Percentiles rank a stretch among this genome's conserved stretches.
Evolutionary conservation across 2,797 vertebrate genomes (phyloP).

Genomic region (Siniperca undulata): DNA sequence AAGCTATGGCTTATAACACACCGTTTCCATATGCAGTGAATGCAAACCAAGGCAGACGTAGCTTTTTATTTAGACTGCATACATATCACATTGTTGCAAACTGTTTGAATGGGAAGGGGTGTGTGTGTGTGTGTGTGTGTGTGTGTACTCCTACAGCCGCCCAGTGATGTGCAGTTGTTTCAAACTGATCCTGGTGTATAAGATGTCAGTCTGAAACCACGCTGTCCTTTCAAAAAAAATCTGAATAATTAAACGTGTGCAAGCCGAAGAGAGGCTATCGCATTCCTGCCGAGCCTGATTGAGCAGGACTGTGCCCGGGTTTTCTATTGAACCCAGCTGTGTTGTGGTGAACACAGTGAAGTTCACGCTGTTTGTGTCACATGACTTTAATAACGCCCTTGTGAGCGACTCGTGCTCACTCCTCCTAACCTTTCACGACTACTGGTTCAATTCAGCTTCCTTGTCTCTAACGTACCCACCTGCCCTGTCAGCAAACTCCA

Average conservation of each 20-base stretch:
- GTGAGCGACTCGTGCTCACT: constrained; percentile 79
- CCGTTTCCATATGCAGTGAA: not conserved
- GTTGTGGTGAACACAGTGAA: constrained; percentile 1
- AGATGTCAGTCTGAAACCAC: constrained; percentile 31
- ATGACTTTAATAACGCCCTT: constrained; percentile 76
- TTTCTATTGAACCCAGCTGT: constrained; percentile 45
- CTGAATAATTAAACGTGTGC: constrained; percentile 62
- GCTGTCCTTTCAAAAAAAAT: constrained; percentile 26
- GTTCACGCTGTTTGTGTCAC: constrained; percentile 75
- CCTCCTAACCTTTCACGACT: not conserved
- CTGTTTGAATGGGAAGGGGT: constrained; percentile 33
- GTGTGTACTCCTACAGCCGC: constrained; percentile 17
- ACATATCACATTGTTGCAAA: not conserved
- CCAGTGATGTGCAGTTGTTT: constrained; percentile 11
- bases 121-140: constrained; percentile 22
- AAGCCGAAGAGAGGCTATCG: constrained; percentile 53
- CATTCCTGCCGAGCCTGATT: constrained; percentile 20
- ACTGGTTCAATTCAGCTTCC: not conserved
- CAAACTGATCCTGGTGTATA: constrained; percentile 18
- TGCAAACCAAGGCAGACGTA: not conserved
- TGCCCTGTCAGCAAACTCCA: not conserved
- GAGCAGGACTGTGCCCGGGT: not conserved
- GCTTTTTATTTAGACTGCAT: not conserved
- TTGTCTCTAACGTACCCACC: not conserved
- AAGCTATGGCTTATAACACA: not conserved